A percentile compares a stretch with the other conserved stretches of the same genome.
Conservation (phyloP, 2,888 invertebrate genomes). For the Laspeyria flexula region DNA sequence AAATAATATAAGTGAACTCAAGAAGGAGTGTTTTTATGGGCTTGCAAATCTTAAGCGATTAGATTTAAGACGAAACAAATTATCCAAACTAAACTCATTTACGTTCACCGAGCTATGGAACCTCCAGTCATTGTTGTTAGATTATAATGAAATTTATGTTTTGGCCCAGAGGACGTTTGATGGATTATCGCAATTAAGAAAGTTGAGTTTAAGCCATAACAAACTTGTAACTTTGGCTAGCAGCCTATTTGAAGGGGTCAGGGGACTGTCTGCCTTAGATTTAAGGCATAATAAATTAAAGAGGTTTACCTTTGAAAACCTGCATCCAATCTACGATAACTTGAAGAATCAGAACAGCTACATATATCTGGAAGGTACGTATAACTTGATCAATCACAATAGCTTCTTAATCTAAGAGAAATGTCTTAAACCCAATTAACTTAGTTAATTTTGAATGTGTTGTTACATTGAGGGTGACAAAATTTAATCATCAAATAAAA, state of each 20-base stretch:
- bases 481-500: conserved; percentile 48
- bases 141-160: conserved; percentile 89
- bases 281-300: conserved; percentile 91
- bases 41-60: conserved; percentile 90
- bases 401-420: not conserved
- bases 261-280: conserved; percentile 90
- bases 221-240: conserved; percentile 89
- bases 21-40: conserved; percentile 92
- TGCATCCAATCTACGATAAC: conserved; percentile 91
- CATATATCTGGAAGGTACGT: conserved; percentile 91
- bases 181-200: conserved; percentile 90
- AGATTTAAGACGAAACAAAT: conserved; percentile 90
- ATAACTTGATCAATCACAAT: conserved; percentile 16
- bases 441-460: conserved; percentile 10
- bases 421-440: conserved; percentile 1
- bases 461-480: conserved; percentile 1
- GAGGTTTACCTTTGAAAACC: conserved; percentile 90
- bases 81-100: conserved; percentile 91
- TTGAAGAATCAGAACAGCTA: conserved; percentile 90
- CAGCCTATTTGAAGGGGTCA: conserved; percentile 90
- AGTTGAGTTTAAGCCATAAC: conserved; percentile 91
- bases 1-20: conserved; percentile 91
- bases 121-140: conserved; percentile 89
- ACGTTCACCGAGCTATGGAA: conserved; percentile 93
- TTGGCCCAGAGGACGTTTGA: conserved; percentile 92